Evolutionary conservation across 2,888 invertebrate species (phyloP).

Genomic region (Priocnemis perturbator): DNA sequence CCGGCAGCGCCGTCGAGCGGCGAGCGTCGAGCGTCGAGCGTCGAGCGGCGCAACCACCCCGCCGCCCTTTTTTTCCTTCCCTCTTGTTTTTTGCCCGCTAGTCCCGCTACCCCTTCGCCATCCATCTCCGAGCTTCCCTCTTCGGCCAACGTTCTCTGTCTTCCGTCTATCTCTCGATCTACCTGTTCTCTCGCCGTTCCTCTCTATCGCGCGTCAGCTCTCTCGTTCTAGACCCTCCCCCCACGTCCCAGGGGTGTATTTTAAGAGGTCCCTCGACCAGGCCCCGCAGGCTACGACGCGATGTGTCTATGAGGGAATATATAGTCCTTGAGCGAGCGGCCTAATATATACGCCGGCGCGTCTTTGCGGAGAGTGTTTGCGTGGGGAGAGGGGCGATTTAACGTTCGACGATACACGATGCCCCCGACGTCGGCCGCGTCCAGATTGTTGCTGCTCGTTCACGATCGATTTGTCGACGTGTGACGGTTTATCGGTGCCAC

Average conservation of each 20-base stretch:
- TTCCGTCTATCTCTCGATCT: conserved; percentile 17
- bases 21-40: too few species aligned
- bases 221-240: conserved; percentile 17
- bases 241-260: conserved; percentile 69
- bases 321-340: conserved; percentile 47
- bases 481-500: too few species aligned
- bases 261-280: conserved; percentile 60
- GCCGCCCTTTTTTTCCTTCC: conserved; percentile 12
- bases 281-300: conserved; percentile 43
- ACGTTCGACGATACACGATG: too few species aligned
- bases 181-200: conserved; percentile 4
- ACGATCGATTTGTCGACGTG: too few species aligned
- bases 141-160: conserved; percentile 15
- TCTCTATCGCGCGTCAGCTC: conserved; percentile 27
- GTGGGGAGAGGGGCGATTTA: too few species aligned
- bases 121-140: conserved; percentile 27
- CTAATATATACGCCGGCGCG: conserved; percentile 50
- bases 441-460: too few species aligned
- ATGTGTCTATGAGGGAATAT: conserved; percentile 40
- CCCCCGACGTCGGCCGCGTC: too few species aligned
- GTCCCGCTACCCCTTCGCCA: conserved; percentile 38
- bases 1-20: conserved; percentile 5
- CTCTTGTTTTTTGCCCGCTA: conserved; percentile 41
- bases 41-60: background rate
- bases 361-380: conserved; percentile 54